Percentiles rank a stretch among this genome's conserved stretches.
Evolutionary conservation across 2,888 invertebrate genomes (phyloP).

Genomic region (Asteroscopus sphinx): DNA sequence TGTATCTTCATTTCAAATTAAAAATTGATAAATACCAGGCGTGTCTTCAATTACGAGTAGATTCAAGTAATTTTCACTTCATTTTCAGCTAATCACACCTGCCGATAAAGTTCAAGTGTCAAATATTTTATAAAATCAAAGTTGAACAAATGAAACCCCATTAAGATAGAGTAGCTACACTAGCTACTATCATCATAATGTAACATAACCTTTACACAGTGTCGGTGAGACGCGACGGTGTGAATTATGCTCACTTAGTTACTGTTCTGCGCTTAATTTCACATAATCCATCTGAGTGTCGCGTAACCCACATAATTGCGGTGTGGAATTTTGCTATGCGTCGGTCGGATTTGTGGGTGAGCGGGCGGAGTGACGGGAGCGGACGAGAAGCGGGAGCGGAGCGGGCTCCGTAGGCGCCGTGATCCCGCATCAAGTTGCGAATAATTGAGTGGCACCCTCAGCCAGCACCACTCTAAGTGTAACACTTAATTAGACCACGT

Average conservation of each 20-base stretch:
- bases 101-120: conserved; percentile 13
- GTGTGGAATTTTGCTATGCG: conserved; percentile 79
- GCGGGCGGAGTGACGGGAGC: conserved; percentile 32
- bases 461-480: conserved; percentile 76
- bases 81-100: conserved; percentile 28
- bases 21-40: conserved; percentile 26
- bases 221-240: conserved; percentile 67
- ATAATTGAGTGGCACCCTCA: conserved; percentile 83
- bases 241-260: conserved; percentile 82
- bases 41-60: conserved; percentile 15
- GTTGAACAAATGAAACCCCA: conserved; percentile 25
- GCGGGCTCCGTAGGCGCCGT: conserved; percentile 60
- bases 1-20: conserved; percentile 36
- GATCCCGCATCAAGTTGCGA: conserved; percentile 85
- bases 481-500: conserved; percentile 86
- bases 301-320: conserved; percentile 82
- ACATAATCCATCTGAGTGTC: conserved; percentile 85
- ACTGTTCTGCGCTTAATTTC: conserved; percentile 81
- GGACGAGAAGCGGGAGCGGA: conserved; percentile 21
- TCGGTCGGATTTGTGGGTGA: conserved; percentile 73
- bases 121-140: conserved; percentile 29
- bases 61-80: conserved; percentile 21
- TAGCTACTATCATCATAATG: conserved; percentile 30
- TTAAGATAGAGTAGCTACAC: conserved; percentile 13
- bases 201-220: conserved; percentile 38